Percentiles rank a stretch among this genome's conserved stretches.
phyloP scores from a whole-genome alignment of 2,113 vertebrate species.

The Promerops cafer region DNA sequence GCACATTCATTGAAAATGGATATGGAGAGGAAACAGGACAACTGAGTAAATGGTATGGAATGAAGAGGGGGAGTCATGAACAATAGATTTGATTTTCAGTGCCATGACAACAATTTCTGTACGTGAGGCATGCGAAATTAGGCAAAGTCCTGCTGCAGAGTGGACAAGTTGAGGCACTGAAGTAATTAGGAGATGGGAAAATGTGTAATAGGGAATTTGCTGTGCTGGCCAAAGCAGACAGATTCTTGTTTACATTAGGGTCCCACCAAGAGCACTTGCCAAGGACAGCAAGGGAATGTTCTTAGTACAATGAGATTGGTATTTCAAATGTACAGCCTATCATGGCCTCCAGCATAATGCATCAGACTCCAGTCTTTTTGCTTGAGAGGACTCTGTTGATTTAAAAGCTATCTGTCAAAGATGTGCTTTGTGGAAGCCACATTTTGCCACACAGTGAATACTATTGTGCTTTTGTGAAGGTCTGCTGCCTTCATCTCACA shows the following conservation, averaged over 20 bases:
- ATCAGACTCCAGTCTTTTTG: neutral
- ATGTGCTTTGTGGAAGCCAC: neutral
- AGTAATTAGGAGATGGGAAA: neutral
- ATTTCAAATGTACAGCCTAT: neutral
- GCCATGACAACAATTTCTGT: conserved; percentile 27
- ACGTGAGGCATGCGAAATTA: neutral
- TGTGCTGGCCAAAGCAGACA: neutral
- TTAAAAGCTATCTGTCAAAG: neutral
- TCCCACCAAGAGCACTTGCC: neutral
- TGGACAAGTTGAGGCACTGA: neutral
- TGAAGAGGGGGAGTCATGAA: neutral
- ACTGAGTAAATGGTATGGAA: conserved; percentile 10
- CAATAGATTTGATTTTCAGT: conserved; percentile 13
- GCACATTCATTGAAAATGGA: conserved; percentile 28
- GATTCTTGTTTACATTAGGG: neutral
- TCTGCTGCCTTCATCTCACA: neutral
- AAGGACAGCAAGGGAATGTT: neutral
- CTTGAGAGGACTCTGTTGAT: neutral
- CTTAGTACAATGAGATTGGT: neutral
- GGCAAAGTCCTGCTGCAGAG: neutral
- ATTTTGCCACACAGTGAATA: neutral
- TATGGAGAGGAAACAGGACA: neutral
- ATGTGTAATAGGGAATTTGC: neutral
- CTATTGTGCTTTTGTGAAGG: neutral
- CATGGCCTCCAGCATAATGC: neutral